These are phyloP conservation scores for Eudasyphora cyanicolor DNA, from an alignment of 2,888 invertebrate genomes.

Conservation along the genomic window DNA sequence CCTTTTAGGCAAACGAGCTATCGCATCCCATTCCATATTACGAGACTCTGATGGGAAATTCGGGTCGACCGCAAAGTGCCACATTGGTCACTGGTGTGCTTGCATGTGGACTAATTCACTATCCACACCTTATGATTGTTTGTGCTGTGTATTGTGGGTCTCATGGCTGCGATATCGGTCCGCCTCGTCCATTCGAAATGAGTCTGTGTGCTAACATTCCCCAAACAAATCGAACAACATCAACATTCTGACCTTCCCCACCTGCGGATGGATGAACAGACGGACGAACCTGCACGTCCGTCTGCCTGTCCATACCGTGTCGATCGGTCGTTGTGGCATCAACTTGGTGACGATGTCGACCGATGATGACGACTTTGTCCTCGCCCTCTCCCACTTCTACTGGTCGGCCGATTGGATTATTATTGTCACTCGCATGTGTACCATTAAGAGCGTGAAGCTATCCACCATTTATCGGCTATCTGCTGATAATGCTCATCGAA, in stretches of 20 bases:
- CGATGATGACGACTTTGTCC: constrained; percentile 31
- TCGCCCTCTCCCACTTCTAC: background rate
- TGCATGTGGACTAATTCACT: constrained; percentile 13
- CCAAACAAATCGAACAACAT: constrained; percentile 1
- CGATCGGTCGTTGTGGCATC: constrained; percentile 14
- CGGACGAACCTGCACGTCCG: background rate
- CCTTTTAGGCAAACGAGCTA: constrained; percentile 73
- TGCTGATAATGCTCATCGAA: constrained; percentile 80
- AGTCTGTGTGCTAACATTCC: background rate
- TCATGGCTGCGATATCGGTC: background rate
- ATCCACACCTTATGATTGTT: constrained; percentile 34
- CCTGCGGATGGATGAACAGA: background rate
- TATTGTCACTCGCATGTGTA: constrained; percentile 43
- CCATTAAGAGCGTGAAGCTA: constrained; percentile 80
- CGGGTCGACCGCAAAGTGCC: background rate
- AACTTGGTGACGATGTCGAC: constrained; percentile 49
- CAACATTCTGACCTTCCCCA: constrained; percentile 12
- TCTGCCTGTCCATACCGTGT: constrained; percentile 1
- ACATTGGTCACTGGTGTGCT: background rate
- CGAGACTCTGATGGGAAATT: constrained; percentile 4
- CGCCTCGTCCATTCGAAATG: background rate
- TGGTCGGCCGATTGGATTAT: constrained; percentile 39
- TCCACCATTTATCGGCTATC: constrained; percentile 80
- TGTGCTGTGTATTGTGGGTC: background rate
- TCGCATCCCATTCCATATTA: constrained; percentile 11